Evolutionary conservation across 2,888 invertebrate species (phyloP).

Genomic region (Girardia tigrina): DNA sequence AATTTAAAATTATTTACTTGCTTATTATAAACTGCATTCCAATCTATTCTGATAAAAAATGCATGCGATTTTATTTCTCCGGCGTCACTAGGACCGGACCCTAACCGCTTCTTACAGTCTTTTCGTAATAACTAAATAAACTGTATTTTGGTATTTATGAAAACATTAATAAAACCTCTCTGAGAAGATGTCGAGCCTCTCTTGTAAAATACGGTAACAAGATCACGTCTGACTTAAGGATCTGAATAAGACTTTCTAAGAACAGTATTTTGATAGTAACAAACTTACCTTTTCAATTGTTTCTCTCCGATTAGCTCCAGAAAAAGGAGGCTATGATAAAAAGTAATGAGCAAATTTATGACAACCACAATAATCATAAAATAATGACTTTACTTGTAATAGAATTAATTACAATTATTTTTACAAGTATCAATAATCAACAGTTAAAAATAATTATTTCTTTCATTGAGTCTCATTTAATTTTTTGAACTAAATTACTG

Average conservation of each 20-base stretch:
- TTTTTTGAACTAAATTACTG: too few species aligned
- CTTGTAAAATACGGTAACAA: conserved; percentile 84
- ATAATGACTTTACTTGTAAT: too few species aligned
- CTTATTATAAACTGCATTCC: conserved; percentile 53
- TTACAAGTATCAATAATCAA: too few species aligned
- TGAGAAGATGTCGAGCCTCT: conserved; percentile 83
- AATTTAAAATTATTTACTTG: too few species aligned
- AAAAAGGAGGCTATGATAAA: conserved; percentile 71
- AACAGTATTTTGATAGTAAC: conserved; percentile 6
- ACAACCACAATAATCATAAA: too few species aligned
- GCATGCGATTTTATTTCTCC: conserved; percentile 74
- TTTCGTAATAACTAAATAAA: conserved; percentile 54
- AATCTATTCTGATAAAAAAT: conserved; percentile 84
- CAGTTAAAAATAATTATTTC: too few species aligned
- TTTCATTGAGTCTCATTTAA: too few species aligned
- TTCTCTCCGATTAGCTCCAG: conserved; percentile 86
- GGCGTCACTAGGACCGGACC: conserved; percentile 68
- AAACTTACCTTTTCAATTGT: conserved; percentile 69
- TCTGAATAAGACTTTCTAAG: conserved; percentile 51
- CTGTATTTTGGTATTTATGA: background rate
- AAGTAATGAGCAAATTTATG: too few species aligned
- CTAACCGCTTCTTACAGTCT: conserved; percentile 68
- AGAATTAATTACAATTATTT: too few species aligned
- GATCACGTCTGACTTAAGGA: conserved; percentile 80
- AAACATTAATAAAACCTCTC: conserved; percentile 57